These are phyloP conservation scores for Odontothrips loti DNA, from an alignment of 2,888 invertebrate genomes.

Conservation along the genomic window DNA sequence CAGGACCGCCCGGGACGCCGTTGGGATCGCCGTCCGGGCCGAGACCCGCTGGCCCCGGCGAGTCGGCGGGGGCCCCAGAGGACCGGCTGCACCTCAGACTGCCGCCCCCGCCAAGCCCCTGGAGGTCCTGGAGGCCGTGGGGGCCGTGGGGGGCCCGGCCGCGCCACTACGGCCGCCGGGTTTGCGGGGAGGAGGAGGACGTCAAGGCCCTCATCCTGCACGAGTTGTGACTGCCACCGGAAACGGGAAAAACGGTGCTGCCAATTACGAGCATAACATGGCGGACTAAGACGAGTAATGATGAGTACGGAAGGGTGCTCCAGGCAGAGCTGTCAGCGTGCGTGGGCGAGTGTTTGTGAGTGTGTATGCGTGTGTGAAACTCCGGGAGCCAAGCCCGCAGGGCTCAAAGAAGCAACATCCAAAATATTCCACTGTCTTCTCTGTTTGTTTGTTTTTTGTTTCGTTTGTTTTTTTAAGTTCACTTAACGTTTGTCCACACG, in stretches of 20 bases:
- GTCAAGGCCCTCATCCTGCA: constrained; percentile 20
- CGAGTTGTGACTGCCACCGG: constrained; percentile 21
- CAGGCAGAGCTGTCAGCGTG: not conserved
- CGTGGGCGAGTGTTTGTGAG: not conserved
- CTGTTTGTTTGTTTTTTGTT: too few relatives aligned
- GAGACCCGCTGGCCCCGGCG: not conserved
- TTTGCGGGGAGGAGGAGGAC: not conserved
- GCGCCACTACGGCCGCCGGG: constrained; percentile 5
- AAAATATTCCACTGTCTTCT: too few relatives aligned
- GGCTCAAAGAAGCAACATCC: too few relatives aligned
- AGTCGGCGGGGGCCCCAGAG: constrained; percentile 7
- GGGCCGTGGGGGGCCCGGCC: constrained; percentile 12
- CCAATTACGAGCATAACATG: not conserved
- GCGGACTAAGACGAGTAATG: not conserved
- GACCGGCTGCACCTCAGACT: constrained; percentile 2
- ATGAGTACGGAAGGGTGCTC: not conserved
- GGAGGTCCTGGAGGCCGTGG: not conserved
- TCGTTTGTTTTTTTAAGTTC: too few relatives aligned
- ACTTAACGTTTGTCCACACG: too few relatives aligned
- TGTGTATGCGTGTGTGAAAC: not conserved
- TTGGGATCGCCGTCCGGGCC: not conserved
- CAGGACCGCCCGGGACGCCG: not conserved
- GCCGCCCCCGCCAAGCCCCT: not conserved
- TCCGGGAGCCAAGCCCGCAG: not conserved
- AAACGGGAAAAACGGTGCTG: not conserved